Conservation (phyloP, 1,140 invertebrate species). For the Cecropterus lyciades region DNA sequence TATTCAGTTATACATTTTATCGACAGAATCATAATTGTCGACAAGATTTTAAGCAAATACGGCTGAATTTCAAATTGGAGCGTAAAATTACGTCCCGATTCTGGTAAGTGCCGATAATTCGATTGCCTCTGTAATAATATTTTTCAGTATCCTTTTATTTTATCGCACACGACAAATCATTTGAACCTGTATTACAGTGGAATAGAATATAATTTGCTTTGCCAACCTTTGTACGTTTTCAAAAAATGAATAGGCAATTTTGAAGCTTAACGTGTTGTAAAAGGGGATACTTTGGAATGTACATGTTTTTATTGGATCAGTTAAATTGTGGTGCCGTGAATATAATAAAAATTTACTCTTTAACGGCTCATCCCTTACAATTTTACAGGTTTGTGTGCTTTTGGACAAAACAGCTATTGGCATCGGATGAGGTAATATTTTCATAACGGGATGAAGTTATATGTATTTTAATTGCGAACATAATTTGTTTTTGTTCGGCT, state of each 20-base stretch:
- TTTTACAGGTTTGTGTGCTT: conserved; percentile 22
- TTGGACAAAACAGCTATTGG: conserved; percentile 9
- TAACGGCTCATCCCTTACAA: conserved; percentile 22
- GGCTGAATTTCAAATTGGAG: conserved; percentile 8
- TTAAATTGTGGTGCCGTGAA: conserved; percentile 25
- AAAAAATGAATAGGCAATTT: neutral
- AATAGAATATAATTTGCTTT: neutral
- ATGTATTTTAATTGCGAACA: neutral
- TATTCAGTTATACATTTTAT: no score
- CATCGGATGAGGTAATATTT: neutral
- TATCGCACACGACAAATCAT: neutral
- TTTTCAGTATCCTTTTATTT: conserved; percentile 23
- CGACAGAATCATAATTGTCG: no score
- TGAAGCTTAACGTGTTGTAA: conserved; percentile 4
- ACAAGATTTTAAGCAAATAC: conserved; percentile 14
- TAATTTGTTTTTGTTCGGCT: neutral
- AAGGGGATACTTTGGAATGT: conserved; percentile 1
- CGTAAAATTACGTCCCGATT: conserved; percentile 19
- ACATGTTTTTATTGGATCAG: conserved; percentile 1
- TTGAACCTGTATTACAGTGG: neutral
- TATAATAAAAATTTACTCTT: conserved; percentile 26
- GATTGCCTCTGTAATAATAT: conserved; percentile 22
- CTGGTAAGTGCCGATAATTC: conserved; percentile 30
- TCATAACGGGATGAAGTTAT: neutral
- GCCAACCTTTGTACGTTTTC: neutral